Conservation (phyloP, 2,888 invertebrate genomes). For the Seira musarum region DNA sequence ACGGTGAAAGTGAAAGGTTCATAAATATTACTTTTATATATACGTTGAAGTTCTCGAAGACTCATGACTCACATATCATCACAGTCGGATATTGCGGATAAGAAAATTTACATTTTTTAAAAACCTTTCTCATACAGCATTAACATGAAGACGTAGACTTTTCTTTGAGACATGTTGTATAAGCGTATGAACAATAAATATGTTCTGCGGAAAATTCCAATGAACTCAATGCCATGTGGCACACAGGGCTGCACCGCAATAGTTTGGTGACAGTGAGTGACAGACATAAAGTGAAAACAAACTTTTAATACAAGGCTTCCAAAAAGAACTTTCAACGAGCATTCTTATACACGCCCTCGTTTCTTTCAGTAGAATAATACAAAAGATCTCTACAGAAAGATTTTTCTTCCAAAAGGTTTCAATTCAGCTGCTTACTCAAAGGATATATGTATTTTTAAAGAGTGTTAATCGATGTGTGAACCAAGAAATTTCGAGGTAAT, state of each 20-base stretch:
- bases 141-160: neutral
- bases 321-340: neutral
- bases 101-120: neutral
- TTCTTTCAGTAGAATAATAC: neutral
- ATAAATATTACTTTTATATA: neutral
- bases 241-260: neutral
- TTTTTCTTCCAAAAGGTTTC: neutral
- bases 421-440: neutral
- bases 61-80: neutral
- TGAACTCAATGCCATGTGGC: neutral
- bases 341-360: neutral
- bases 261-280: conserved; percentile 1
- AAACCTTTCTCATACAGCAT: neutral
- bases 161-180: neutral
- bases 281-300: conserved; percentile 7
- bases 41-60: neutral
- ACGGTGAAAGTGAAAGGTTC: conserved; percentile 4
- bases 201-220: neutral
- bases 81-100: neutral
- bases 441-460: neutral
- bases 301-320: neutral
- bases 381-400: neutral
- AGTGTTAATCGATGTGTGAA: conserved; percentile 10
- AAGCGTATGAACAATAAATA: neutral
- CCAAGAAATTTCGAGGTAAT: neutral